Evolutionary conservation across 2,888 invertebrate genomes (phyloP), one percentile per base, ranked within the genome.

Genomic region (Drosophila leonis): DNA sequence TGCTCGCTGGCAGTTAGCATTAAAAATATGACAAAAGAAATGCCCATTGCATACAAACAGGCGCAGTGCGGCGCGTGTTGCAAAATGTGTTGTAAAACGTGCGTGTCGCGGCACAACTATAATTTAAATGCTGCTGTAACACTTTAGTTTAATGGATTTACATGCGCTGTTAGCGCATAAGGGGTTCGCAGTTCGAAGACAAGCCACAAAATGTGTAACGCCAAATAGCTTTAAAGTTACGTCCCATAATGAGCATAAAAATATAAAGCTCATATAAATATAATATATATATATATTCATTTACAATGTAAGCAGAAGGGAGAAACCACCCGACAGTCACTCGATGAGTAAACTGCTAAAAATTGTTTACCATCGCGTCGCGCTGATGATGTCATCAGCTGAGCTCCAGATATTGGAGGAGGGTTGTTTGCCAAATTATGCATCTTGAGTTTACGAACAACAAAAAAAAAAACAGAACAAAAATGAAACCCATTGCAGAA

Each of bases 361-460:
- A 70, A 69, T 59, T 84, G 82, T 72, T 82, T 79, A 66, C 84
- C 72, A 63, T 69, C 37, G 56, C 68, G 51, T 55, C 64, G 57
- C 33, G 79, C 62, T 67, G 82, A 74, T 74, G 82, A 78, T 72
- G 67, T 83, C 87, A 86, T 83, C 72, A 65, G 72, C 56, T 52
- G 52, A 57, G 35, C 29, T 31, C n/a, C 57, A 52, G 31, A 15
- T 41, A 72, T 49, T 57, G 54, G 77, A 79, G 70, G 27, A 54
- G 54, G 54, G 54, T 37, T 73, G 83, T 72, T 72, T 69, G 72
- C 78, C 65, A 67, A 83, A 83, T 87, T 84, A 87, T 84, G 84
- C 87, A 84, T 83, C 82, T 57, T 70, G 67, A 51, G 61, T 60
- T 51, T 42, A 62, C 62, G 68, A 33, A 37, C 18, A 49, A 4